phyloP scores from a whole-genome alignment of 2,888 invertebrate genomes.

The Leptothorax acervorum region DNA sequence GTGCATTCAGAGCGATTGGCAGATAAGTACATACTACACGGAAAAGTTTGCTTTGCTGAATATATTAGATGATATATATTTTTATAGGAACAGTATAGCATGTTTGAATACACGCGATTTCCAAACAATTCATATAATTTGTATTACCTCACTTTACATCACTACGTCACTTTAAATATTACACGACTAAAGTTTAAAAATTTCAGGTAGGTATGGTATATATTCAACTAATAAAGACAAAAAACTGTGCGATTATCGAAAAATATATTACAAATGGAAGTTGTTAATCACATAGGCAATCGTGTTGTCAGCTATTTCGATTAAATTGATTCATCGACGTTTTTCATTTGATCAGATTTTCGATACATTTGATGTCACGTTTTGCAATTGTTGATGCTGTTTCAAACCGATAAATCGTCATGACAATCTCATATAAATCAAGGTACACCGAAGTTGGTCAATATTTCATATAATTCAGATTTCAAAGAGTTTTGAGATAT shows the following conservation, averaged over 20 bases:
- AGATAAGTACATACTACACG: conserved; percentile 10
- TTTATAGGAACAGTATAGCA: not conserved
- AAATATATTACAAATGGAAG: conserved; percentile 17
- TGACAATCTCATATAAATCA: conserved; percentile 13
- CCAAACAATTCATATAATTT: not conserved
- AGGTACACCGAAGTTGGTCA: not conserved
- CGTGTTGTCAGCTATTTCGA: conserved; percentile 25
- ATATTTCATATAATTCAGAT: conserved; percentile 30
- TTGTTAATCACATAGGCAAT: conserved; percentile 5
- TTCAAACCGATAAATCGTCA: conserved; percentile 19
- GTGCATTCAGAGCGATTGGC: not conserved
- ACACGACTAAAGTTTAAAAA: not conserved
- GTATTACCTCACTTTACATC: not conserved
- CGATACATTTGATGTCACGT: conserved; percentile 12
- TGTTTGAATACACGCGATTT: not conserved
- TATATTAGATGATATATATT: conserved; percentile 20
- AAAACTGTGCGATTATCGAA: not conserved
- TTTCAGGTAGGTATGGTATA: not conserved
- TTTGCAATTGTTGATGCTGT: conserved; percentile 15
- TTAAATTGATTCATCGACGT: conserved; percentile 32
- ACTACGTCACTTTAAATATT: not conserved
- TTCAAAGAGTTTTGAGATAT: conserved; percentile 24
- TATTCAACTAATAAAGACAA: not conserved
- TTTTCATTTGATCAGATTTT: conserved; percentile 33
- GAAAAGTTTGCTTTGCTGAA: conserved; percentile 2